These are phyloP conservation scores for Melanostigma gelatinosum DNA, from an alignment of 2,113 vertebrate species.

Conservation along the genomic window DNA sequence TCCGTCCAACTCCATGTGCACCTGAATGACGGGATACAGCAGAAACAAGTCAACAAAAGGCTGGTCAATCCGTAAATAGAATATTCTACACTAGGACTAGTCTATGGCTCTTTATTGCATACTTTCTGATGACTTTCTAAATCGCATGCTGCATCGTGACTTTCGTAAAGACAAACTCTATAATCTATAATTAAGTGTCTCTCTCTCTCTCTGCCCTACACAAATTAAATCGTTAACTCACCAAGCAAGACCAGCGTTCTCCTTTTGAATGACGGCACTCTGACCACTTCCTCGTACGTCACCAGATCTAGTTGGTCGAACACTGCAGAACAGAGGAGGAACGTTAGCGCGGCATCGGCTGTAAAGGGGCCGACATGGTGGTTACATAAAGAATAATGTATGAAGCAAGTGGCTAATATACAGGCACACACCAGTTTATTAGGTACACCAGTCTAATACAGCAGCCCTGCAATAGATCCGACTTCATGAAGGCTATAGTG, in stretches of 20 bases:
- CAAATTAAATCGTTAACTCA: constrained; percentile 46
- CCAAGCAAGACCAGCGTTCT: constrained; percentile 98
- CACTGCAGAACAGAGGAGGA: constrained; percentile 82
- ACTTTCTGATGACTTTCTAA: neutral
- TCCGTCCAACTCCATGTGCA: constrained; percentile 96
- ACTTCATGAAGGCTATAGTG: neutral
- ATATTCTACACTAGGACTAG: neutral
- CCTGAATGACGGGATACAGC: constrained; percentile 78
- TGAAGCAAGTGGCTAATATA: neutral
- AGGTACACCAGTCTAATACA: neutral
- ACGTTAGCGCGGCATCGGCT: no score
- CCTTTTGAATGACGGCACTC: constrained; percentile 97
- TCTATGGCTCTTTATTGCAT: neutral
- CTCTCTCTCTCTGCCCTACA: neutral
- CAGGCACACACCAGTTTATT: neutral
- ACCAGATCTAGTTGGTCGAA: constrained; percentile 99
- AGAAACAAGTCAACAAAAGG: neutral
- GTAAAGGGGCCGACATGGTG: neutral
- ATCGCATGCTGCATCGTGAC: neutral
- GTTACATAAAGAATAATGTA: neutral
- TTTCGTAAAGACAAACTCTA: no score
- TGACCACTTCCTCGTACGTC: constrained; percentile 99
- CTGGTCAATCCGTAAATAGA: neutral
- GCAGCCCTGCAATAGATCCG: neutral
- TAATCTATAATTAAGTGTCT: neutral